Evolutionary conservation across 2,888 invertebrate species (phyloP).

Genomic region (Melieria crassipennis): DNA sequence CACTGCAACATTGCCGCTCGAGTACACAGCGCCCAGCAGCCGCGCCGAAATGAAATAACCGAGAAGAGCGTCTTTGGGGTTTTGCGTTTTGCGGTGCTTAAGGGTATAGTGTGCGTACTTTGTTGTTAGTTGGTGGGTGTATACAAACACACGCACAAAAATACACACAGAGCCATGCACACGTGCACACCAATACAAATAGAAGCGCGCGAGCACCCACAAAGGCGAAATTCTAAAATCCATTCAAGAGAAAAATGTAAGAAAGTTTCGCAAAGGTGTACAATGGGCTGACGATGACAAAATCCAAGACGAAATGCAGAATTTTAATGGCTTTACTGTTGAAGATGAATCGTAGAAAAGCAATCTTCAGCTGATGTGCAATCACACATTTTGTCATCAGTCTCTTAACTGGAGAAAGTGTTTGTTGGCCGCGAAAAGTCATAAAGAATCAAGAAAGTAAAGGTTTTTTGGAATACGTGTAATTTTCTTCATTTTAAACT

Average conservation of each 20-base stretch:
- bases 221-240: constrained; percentile 32
- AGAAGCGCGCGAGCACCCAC: constrained; percentile 4
- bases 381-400: background rate
- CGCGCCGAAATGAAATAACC: constrained; percentile 16
- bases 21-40: background rate
- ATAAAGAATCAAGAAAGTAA: no score
- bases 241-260: constrained; percentile 19
- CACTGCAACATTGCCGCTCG: background rate
- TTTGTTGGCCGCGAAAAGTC: no score
- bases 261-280: background rate
- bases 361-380: background rate
- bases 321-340: background rate
- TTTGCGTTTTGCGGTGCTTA: constrained; percentile 20
- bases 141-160: background rate
- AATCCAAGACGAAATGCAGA: background rate
- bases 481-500: no score
- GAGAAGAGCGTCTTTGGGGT: constrained; percentile 12
- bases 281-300: background rate
- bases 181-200: constrained; percentile 4
- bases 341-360: background rate
- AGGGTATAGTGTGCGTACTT: constrained; percentile 18
- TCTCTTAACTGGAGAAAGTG: background rate
- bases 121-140: constrained; percentile 18
- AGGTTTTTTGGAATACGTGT: no score
- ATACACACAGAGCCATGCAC: background rate